Evolutionary conservation across 2,113 vertebrate genomes (phyloP).

Genomic region (Lepus timidus): DNA sequence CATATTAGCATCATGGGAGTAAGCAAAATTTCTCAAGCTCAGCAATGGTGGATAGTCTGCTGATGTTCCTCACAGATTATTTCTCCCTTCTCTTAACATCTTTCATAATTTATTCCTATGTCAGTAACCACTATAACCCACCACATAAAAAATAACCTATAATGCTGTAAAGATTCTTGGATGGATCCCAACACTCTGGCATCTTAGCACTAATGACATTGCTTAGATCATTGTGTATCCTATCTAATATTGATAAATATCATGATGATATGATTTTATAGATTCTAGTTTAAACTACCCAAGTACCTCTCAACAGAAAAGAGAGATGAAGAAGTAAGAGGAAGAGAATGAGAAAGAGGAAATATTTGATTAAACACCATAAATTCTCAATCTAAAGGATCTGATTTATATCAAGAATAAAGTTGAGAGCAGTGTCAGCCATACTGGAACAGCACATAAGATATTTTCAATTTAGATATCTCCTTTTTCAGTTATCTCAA

Average conservation of each 20-base stretch:
- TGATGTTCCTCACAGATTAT: neutral
- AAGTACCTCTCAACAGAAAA: neutral
- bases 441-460: neutral
- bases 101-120: neutral
- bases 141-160: neutral
- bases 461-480: neutral
- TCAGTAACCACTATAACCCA: neutral
- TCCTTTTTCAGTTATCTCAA: neutral
- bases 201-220: neutral
- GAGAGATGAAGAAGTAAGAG: neutral
- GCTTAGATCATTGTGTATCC: neutral
- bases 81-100: neutral
- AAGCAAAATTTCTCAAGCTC: neutral
- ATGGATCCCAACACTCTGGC: neutral
- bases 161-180: neutral
- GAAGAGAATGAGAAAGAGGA: neutral
- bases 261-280: neutral
- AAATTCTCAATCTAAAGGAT: neutral
- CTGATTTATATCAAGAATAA: neutral
- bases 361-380: neutral
- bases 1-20: neutral
- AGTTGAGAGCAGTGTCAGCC: neutral
- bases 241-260: neutral
- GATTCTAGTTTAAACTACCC: neutral
- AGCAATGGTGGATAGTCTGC: neutral